phyloP scores from a whole-genome alignment of 2,113 vertebrate genomes.

The Ophthalmolycus amberensis region DNA sequence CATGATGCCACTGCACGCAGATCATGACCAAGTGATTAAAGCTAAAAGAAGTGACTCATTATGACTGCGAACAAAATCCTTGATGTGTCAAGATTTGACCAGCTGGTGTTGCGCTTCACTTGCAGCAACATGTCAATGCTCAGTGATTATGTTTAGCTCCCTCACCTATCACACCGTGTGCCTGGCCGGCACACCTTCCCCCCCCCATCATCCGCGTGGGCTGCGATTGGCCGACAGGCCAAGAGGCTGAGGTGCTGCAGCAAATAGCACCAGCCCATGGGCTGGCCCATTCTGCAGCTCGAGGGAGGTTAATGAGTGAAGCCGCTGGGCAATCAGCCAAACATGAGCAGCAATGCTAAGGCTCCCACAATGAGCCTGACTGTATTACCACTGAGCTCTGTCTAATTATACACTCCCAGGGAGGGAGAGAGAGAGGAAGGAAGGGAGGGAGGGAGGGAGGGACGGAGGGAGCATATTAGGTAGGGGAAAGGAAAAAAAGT shows the following conservation, averaged over 20 bases:
- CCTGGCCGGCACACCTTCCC: constrained; percentile 49
- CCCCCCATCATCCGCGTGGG: constrained; percentile 16
- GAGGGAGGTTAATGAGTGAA: constrained; percentile 85
- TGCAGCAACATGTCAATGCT: constrained; percentile 34
- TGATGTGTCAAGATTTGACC: constrained; percentile 42
- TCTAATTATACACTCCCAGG: constrained; percentile 83
- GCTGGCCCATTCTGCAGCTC: constrained; percentile 72
- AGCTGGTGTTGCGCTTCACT: constrained; percentile 49
- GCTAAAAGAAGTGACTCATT: constrained; percentile 48
- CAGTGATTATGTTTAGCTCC: constrained; percentile 41
- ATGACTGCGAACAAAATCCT: constrained; percentile 42
- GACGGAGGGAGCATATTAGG: constrained; percentile 57
- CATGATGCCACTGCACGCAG: constrained; percentile 58
- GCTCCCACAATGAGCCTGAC: constrained; percentile 82
- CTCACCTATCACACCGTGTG: constrained; percentile 42
- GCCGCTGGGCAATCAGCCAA: constrained; percentile 82
- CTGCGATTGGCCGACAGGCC: constrained; percentile 54
- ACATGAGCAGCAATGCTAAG: constrained; percentile 79
- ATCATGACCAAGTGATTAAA: constrained; percentile 61
- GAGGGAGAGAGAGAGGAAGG: constrained; percentile 64
- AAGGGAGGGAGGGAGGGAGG: constrained; percentile 45
- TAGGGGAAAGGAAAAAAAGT: constrained; percentile 64
- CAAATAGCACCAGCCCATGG: constrained; percentile 76
- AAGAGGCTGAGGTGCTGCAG: constrained; percentile 70
- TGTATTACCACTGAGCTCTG: constrained; percentile 83